Percentiles rank a stretch among this genome's conserved stretches.
phyloP scores from a whole-genome alignment of 2,888 invertebrate species.

The Hecatera dysodea region DNA sequence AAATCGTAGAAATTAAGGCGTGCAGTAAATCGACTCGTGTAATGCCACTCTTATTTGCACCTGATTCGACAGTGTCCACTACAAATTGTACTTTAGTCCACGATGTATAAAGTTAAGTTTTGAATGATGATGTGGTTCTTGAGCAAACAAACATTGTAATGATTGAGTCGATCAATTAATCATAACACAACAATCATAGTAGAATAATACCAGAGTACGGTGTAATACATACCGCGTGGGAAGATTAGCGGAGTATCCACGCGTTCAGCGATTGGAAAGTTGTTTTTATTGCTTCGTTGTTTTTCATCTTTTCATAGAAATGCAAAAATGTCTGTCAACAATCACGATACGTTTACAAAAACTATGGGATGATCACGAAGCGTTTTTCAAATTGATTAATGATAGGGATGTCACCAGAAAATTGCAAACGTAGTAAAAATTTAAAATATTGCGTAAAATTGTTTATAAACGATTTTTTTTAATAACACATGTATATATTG shows the following conservation, averaged over 20 bases:
- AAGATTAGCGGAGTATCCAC: constrained; percentile 58
- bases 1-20: constrained; percentile 55
- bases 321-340: not conserved
- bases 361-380: not conserved
- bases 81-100: constrained; percentile 26
- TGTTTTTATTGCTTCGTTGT: constrained; percentile 2
- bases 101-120: constrained; percentile 6
- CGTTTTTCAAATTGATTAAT: too few species aligned
- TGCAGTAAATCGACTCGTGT: constrained; percentile 55
- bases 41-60: constrained; percentile 51
- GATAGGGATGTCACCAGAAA: too few species aligned
- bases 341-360: not conserved
- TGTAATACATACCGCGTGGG: constrained; percentile 70
- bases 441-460: too few species aligned
- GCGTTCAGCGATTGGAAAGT: constrained; percentile 40
- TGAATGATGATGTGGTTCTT: constrained; percentile 7
- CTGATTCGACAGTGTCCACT: constrained; percentile 9
- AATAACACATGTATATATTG: too few species aligned
- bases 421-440: too few species aligned
- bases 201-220: constrained; percentile 66
- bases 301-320: not conserved
- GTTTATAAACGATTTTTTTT: too few species aligned
- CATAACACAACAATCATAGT: constrained; percentile 70
- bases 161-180: constrained; percentile 71
- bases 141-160: constrained; percentile 59